Evolutionary conservation across 64 coral and sea anemone species (phyloP), one percentile per base, ranked within the genome.

Genomic region (Montipora sp.): DNA sequence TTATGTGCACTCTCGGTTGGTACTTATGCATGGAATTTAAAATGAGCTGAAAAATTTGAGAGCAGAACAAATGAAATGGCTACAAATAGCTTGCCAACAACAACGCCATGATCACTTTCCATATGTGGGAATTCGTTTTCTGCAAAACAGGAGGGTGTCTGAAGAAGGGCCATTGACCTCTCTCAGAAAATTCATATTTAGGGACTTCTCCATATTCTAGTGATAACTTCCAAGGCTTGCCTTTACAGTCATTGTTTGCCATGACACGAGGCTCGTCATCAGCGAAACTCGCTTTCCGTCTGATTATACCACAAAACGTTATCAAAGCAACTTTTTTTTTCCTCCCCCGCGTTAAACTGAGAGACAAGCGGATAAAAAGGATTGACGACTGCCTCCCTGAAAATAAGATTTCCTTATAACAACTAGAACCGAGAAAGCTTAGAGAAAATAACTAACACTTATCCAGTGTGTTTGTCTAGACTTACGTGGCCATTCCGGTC

Each of bases 21-120:
- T 98, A 98, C 48, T 98, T 98, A 53, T 98, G 97, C 97, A 98
- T 98, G 13, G 97, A 99, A 80, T 99, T 99, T 58, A 99, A 88
- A 75, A 99, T 99, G 12, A 99, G 95, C 98, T 99, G 84, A 7
- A 92, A 73, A 44, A 19, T 50, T 49, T 12, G 19, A 72, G 47
- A 85, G n/a, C 45, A 50, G 8, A 50, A 71, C 24, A 71, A 48
- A 50, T 71, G 46, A 72, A 22, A 3, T 50, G 50, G 19, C 20
- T n/a, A 58, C 9, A 7, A 12, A 18, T 7, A 49, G 48, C 13
- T 14, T 5, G 3, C 45, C 48, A 78, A 78, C 75, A 78, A 49
- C 47, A 78, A 47, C 15, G 44, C 15, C 16, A 78, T 16, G 11
- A 13, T 9, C 18, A 48, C 44, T 14, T 78, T 50, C 45, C 75